Conservation (phyloP, 1,140 invertebrate species). For the Mesaphorura yosii region DNA sequence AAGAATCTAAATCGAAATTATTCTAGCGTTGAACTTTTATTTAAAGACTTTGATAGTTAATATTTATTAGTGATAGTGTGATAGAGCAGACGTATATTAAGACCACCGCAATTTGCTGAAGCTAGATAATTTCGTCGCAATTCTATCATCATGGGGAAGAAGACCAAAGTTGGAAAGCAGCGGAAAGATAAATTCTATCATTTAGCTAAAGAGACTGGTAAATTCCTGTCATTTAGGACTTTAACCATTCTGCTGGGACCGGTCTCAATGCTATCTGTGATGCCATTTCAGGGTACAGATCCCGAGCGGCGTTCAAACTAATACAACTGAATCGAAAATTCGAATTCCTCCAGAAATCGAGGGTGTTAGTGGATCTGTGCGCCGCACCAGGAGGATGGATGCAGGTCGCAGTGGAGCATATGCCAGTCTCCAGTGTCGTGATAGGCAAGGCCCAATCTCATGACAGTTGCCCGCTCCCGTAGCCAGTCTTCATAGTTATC, state of each 20-base stretch:
- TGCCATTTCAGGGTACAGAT: slow-evolving; percentile 67
- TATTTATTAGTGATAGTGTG: too few species aligned
- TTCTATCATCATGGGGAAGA: slow-evolving; percentile 96
- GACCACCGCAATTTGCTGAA: too few species aligned
- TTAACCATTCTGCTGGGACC: neutral
- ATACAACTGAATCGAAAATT: slow-evolving; percentile 96
- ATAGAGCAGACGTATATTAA: too few species aligned
- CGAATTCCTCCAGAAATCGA: slow-evolving; percentile 88
- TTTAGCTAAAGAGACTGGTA: slow-evolving; percentile 95
- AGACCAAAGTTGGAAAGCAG: slow-evolving; percentile 92
- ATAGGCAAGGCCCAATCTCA: slow-evolving; percentile 45
- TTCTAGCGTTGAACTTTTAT: too few species aligned
- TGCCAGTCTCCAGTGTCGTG: slow-evolving; percentile 92
- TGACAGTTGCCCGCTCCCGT: neutral
- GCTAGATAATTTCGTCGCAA: too few species aligned
- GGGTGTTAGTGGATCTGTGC: slow-evolving; percentile 94
- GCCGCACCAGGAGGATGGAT: slow-evolving; percentile 99
- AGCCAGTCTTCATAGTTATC: neutral
- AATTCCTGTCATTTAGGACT: slow-evolving; percentile 15
- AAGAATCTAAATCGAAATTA: too few species aligned
- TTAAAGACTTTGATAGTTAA: too few species aligned
- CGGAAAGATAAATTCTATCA: slow-evolving; percentile 97
- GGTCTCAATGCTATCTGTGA: neutral
- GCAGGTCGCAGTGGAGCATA: slow-evolving; percentile 97
- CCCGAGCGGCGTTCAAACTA: slow-evolving; percentile 95